These are phyloP conservation scores for Cheilosia grossa DNA, from an alignment of 2,888 invertebrate genomes.

Conservation along the genomic window DNA sequence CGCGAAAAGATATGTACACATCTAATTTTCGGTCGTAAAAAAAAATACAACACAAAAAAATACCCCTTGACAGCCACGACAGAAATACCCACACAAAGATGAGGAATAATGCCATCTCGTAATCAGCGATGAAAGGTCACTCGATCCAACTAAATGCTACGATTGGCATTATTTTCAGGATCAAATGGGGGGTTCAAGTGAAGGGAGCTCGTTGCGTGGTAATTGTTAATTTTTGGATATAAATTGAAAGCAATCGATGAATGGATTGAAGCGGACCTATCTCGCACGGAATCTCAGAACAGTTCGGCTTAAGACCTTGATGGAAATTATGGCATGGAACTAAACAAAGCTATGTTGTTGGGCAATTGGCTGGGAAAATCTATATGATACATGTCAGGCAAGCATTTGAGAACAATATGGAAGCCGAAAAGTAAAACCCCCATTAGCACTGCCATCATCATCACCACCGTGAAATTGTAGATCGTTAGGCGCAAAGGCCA, in stretches of 20 bases:
- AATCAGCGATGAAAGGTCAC: slow-evolving; percentile 24
- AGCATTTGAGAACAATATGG: slow-evolving; percentile 13
- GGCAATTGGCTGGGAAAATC: slow-evolving; percentile 18
- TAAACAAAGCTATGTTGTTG: slow-evolving; percentile 13
- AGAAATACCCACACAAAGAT: slow-evolving; percentile 1
- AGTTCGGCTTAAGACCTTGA: slow-evolving; percentile 15
- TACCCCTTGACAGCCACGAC: slow-evolving; percentile 6
- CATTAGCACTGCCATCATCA: slow-evolving; percentile 21
- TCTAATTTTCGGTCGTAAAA: slow-evolving; percentile 7
- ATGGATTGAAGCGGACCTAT: slow-evolving; percentile 2
- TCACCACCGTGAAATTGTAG: slow-evolving; percentile 29
- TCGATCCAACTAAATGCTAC: slow-evolving; percentile 2
- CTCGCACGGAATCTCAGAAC: slow-evolving; percentile 3
- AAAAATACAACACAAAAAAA: background rate
- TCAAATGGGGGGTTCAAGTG: slow-evolving; percentile 32
- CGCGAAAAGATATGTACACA: slow-evolving; percentile 5
- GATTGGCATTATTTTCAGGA: slow-evolving; percentile 17
- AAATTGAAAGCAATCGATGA: slow-evolving; percentile 22
- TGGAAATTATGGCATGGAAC: slow-evolving; percentile 20
- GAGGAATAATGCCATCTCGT: slow-evolving; percentile 14
- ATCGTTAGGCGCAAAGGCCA: slow-evolving; percentile 25
- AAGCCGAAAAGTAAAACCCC: slow-evolving; percentile 19
- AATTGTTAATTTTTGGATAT: slow-evolving; percentile 8
- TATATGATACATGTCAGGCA: slow-evolving; percentile 18
- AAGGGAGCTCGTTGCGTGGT: slow-evolving; percentile 23